Conservation (phyloP, 2,797 vertebrate species). For the Trichosurus vulpecula region DNA sequence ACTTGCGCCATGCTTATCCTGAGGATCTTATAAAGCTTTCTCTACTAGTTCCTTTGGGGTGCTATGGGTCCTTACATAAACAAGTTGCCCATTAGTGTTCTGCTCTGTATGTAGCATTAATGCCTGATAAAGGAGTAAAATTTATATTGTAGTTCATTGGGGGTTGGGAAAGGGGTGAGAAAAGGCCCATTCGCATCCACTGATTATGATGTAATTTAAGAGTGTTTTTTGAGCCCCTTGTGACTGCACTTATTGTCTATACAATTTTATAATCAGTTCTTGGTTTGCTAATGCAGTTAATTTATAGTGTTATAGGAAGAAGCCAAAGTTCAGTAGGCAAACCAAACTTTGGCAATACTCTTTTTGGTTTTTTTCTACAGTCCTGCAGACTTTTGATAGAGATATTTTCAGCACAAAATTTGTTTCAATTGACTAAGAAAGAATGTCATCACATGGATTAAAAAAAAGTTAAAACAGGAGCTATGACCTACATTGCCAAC, state of each 20-base stretch:
- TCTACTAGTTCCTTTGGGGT: neutral
- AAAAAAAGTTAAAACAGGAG: constrained; percentile 22
- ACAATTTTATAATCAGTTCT: constrained; percentile 29
- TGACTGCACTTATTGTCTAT: constrained; percentile 29
- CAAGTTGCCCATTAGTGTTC: neutral
- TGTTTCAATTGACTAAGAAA: constrained; percentile 3
- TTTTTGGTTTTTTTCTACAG: constrained; percentile 18
- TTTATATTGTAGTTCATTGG: neutral
- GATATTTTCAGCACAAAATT: constrained; percentile 39
- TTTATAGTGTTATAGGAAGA: constrained; percentile 31
- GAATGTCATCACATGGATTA: neutral
- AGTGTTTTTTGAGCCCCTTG: neutral
- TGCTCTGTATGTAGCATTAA: neutral
- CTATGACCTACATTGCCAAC: neutral
- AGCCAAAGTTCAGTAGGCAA: constrained; percentile 19
- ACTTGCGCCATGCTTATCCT: neutral
- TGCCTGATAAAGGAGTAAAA: neutral
- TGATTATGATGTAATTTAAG: constrained; percentile 32
- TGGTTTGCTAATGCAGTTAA: neutral
- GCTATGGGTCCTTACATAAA: neutral
- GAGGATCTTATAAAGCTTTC: neutral
- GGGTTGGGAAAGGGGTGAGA: neutral
- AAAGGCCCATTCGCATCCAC: neutral
- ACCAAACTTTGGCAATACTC: constrained; percentile 35
- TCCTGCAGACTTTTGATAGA: constrained; percentile 12